These are phyloP conservation scores for Larimichthys polyactis DNA, from an alignment of 2,113 vertebrate genomes.

Conservation along the genomic window DNA sequence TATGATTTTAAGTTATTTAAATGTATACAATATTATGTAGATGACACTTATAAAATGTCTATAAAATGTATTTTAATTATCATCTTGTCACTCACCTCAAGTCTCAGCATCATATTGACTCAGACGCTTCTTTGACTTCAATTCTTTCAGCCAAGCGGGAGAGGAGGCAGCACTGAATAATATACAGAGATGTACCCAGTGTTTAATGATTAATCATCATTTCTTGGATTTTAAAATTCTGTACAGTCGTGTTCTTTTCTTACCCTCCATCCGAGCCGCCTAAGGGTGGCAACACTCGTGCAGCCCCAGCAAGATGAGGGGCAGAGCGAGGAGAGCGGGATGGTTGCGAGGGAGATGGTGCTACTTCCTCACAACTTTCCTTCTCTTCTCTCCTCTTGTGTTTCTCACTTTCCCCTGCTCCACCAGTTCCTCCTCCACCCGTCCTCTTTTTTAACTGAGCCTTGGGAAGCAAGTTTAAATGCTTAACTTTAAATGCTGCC, in stretches of 20 bases:
- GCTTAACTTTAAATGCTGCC: not conserved
- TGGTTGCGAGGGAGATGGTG: conserved; percentile 27
- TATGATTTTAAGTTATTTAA: not conserved
- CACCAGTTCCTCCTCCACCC: conserved; percentile 71
- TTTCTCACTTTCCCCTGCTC: conserved; percentile 35
- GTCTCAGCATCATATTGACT: conserved; percentile 88
- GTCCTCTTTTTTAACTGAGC: conserved; percentile 88
- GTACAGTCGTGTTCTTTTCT: conserved; percentile 46
- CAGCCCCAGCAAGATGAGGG: conserved; percentile 65
- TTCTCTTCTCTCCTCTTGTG: conserved; percentile 31
- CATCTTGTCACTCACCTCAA: conserved; percentile 69
- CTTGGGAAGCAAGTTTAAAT: conserved; percentile 68
- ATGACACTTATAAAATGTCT: no score
- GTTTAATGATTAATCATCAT: not conserved
- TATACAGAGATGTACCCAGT: conserved; percentile 3
- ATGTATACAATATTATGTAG: not conserved
- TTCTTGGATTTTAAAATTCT: not conserved
- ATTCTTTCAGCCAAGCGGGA: conserved; percentile 92
- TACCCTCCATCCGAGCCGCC: conserved; percentile 85
- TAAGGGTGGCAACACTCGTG: conserved; percentile 85
- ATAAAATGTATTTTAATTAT: not conserved
- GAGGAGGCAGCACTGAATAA: conserved; percentile 82
- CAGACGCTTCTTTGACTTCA: conserved; percentile 92
- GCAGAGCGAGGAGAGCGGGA: conserved; percentile 64
- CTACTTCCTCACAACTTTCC: conserved; percentile 43